A percentile compares a stretch with the other conserved stretches of the same genome.
phyloP scores from a whole-genome alignment of 2,113 vertebrate genomes.

The Microtus ochrogaster region DNA sequence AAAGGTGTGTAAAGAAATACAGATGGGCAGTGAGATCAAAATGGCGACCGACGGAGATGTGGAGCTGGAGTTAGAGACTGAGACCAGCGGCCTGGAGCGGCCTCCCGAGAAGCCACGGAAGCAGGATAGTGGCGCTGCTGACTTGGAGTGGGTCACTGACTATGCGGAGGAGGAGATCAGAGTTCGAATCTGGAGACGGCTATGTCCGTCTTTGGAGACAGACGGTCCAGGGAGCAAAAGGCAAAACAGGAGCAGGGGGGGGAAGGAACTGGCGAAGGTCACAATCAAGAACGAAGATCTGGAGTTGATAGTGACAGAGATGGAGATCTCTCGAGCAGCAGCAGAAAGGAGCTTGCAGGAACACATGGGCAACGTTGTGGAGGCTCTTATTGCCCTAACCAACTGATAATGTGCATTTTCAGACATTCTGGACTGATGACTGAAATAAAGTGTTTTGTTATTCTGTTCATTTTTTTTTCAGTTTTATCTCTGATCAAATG shows the following conservation, averaged over 20 bases:
- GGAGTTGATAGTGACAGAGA: too few species aligned
- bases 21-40: neutral
- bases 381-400: too few species aligned
- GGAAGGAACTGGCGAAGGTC: conserved; percentile 86
- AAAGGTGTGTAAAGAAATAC: neutral
- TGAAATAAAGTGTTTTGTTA: too few species aligned
- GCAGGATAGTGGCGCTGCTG: conserved; percentile 97
- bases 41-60: conserved; percentile 97
- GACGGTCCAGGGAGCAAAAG: conserved; percentile 96
- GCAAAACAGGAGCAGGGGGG: conserved; percentile 96
- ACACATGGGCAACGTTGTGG: too few species aligned
- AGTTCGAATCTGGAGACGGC: conserved; percentile 97
- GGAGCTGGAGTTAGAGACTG: conserved; percentile 94
- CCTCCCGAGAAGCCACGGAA: conserved; percentile 96
- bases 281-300: too few species aligned
- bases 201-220: conserved; percentile 98
- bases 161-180: conserved; percentile 98
- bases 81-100: conserved; percentile 94
- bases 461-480: too few species aligned
- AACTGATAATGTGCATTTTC: too few species aligned
- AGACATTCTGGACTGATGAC: too few species aligned
- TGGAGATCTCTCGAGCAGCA: too few species aligned
- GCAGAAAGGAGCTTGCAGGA: too few species aligned
- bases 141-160: conserved; percentile 96
- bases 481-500: neutral